phyloP scores from a whole-genome alignment of 2,797 vertebrate genomes.

The Molossus alvarezi region DNA sequence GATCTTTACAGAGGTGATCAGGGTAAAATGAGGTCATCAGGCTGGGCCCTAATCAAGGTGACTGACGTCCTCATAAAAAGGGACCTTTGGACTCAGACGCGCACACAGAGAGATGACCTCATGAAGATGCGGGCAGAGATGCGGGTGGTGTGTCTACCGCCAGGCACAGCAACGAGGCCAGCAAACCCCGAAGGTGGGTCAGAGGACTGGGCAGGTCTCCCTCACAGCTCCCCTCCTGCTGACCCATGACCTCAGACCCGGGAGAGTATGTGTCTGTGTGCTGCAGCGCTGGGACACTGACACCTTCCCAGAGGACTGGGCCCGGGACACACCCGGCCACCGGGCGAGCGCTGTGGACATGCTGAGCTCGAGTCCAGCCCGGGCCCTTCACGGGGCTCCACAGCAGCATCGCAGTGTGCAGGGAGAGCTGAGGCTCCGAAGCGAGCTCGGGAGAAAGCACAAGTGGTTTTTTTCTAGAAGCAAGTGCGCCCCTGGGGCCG shows the following conservation, averaged over 20 bases:
- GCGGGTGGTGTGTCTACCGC: not conserved
- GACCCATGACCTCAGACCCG: not conserved
- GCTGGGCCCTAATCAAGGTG: not conserved
- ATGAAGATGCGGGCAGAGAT: not conserved
- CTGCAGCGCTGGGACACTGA: too few relatives aligned
- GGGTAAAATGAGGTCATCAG: not conserved
- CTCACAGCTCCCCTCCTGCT: not conserved
- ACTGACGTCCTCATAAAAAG: not conserved
- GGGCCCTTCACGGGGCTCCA: not conserved
- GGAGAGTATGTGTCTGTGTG: not conserved
- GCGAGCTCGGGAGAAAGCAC: not conserved
- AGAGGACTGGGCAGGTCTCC: rapidly evolving
- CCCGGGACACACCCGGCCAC: rapidly evolving
- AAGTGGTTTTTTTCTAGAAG: not conserved
- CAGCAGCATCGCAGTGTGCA: not conserved
- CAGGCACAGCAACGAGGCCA: not conserved
- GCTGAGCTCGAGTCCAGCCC: not conserved
- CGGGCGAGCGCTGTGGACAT: not conserved
- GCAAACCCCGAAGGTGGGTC: not conserved
- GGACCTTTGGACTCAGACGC: not conserved
- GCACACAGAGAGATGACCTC: rapidly evolving
- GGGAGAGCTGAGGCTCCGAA: not conserved
- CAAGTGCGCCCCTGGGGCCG: not conserved
- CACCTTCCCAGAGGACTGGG: not conserved
- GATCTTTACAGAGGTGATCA: not conserved